Base-by-base conservation (phyloP, 1,140 invertebrate genomes). In the Danaus plexippus region DNA sequence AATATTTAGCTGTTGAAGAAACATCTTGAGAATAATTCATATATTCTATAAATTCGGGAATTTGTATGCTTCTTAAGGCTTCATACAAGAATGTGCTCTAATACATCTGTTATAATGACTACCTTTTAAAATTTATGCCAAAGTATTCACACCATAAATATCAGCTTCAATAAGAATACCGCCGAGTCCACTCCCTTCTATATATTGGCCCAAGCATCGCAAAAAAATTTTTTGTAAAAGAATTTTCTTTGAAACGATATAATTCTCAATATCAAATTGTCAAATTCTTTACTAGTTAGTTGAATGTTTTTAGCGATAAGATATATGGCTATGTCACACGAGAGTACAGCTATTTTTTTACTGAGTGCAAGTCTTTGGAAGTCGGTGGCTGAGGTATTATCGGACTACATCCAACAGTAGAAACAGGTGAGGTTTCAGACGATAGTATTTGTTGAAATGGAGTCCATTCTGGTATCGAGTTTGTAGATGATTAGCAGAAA, bases 171-270 rank as follows among this genome's bases (percentile, higher is more conserved):
- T 10, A 45, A 45, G 44, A 45, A 45, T 45, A 10, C 44, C 10
- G 12, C 10, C 44, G 9, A 45, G 44, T 45, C 44, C 44, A 45
- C 44, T 45, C 9, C 44, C 44, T 45, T 45, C 44, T 45, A 45
- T n/a, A 45, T 45, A 45, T 45, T 45, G 44, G 44, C 44, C 44
- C 44, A 45, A 45, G 9, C 44, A 45, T 45, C 44, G 44, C 9
- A 45, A 45, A 10, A 45, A 45, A 9, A 9, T 45, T 45, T 45
- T 15, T 15, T n/a, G 47, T 22, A 22, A 6, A 22, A n/a, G n/a
- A n/a, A n/a, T n/a, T n/a, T n/a, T n/a, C n/a, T n/a, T n/a, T 22
- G 18, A 22, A 22, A 22, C 6, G 18, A 2, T 48, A 12, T 12
- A 15, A 18, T 18, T 18, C 12, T 48, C n/a, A n/a, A n/a, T n/a